phyloP scores from a whole-genome alignment of 92 coral and sea anemone genomes.

The Zoanthus sansibaricus region DNA sequence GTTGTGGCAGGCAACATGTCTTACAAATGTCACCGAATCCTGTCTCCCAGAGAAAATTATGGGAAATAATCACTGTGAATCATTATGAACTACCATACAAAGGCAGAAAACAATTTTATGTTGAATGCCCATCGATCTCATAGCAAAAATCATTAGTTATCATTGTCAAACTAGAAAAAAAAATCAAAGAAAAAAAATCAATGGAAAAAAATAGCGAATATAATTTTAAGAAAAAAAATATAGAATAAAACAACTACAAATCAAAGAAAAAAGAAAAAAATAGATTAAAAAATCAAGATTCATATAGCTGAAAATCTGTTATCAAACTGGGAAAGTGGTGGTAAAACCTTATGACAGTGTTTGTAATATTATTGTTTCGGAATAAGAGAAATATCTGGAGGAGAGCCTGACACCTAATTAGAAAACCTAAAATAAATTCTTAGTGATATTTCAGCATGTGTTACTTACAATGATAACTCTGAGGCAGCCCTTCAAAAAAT shows the following conservation, averaged over 20 bases:
- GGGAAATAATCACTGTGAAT: background rate
- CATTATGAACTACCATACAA: background rate
- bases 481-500: constrained; percentile 18
- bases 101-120: background rate
- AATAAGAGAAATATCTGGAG: constrained; percentile 40
- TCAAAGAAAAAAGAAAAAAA: no score
- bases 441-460: constrained; percentile 13
- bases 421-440: constrained; percentile 17
- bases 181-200: no score
- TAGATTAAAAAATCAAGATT: no score
- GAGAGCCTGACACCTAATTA: background rate
- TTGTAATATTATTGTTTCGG: constrained; percentile 36
- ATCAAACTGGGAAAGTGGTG: no score
- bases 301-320: no score
- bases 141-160: no score
- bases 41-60: background rate
- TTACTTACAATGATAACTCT: constrained; percentile 2
- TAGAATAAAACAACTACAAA: no score
- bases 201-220: no score
- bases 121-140: no score
- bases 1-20: no score
- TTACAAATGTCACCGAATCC: background rate
- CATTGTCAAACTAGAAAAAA: background rate
- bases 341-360: no score
- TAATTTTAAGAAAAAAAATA: no score